phyloP scores from a whole-genome alignment of 1,140 invertebrate species.

The Sarcophaga peregrina region DNA sequence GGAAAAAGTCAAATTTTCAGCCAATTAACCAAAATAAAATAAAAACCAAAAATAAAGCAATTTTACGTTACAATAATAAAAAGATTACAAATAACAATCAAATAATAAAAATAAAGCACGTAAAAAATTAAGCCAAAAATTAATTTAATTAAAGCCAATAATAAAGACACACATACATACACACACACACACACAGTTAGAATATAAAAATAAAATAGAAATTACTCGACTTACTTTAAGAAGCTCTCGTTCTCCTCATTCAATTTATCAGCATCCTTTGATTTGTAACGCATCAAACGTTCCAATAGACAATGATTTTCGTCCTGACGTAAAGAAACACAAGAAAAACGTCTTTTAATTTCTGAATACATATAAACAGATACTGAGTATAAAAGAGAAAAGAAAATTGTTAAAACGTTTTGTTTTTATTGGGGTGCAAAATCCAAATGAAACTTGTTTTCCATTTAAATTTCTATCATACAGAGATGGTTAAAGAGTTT shows the following conservation, averaged over 20 bases:
- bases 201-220: background rate
- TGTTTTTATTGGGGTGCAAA: background rate
- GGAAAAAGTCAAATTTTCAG: background rate
- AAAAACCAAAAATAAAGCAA: background rate
- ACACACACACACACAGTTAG: background rate
- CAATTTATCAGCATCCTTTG: conserved; percentile 92
- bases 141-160: conserved; percentile 20
- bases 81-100: background rate
- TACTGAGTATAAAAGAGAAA: background rate
- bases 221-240: conserved; percentile 75
- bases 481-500: background rate
- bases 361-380: conserved; percentile 18
- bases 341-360: conserved; percentile 43
- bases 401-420: background rate
- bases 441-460: background rate
- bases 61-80: background rate
- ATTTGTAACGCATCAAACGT: conserved; percentile 89
- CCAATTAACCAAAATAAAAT: conserved; percentile 12
- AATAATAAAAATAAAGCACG: background rate
- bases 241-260: conserved; percentile 95
- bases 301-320: conserved; percentile 90
- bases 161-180: conserved; percentile 35
- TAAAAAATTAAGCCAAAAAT: background rate
- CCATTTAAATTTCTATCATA: background rate
- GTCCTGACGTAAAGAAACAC: conserved; percentile 73